Evolutionary conservation across 2,113 vertebrate species (phyloP).

Genomic region (Oryzias melastigma): DNA sequence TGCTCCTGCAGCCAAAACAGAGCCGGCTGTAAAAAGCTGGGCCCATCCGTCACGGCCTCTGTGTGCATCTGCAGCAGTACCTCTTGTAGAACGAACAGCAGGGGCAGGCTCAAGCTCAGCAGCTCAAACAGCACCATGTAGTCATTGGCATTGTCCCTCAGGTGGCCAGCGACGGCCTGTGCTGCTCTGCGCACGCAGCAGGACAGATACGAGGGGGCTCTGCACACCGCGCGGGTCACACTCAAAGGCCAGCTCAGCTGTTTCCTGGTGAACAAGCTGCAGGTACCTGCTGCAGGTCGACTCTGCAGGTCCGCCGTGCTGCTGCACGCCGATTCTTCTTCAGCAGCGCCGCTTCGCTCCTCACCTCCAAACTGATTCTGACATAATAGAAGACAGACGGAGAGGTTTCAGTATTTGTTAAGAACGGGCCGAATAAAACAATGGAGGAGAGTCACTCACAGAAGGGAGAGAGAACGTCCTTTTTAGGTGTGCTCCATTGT

Average conservation of each 20-base stretch:
- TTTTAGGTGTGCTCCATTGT: constrained; percentile 79
- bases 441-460: constrained; percentile 50
- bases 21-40: constrained; percentile 72
- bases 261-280: constrained; percentile 84
- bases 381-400: not conserved
- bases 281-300: constrained; percentile 87
- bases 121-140: constrained; percentile 90
- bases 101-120: constrained; percentile 88
- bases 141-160: constrained; percentile 89
- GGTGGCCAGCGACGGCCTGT: constrained; percentile 76
- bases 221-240: constrained; percentile 83
- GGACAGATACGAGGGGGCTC: constrained; percentile 81
- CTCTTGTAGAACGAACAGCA: constrained; percentile 86
- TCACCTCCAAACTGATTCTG: constrained; percentile 29
- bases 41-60: constrained; percentile 76
- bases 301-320: constrained; percentile 69
- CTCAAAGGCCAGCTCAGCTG: constrained; percentile 84
- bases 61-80: constrained; percentile 84
- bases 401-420: constrained; percentile 1
- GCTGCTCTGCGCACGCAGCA: constrained; percentile 78
- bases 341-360: constrained; percentile 39
- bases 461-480: constrained; percentile 73
- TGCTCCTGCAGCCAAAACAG: constrained; percentile 80
- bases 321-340: constrained; percentile 53
- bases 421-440: not conserved